Percentiles rank a stretch among this genome's conserved stretches.
phyloP scores from a whole-genome alignment of 2,888 invertebrate species.

The Drosophila borealis region DNA sequence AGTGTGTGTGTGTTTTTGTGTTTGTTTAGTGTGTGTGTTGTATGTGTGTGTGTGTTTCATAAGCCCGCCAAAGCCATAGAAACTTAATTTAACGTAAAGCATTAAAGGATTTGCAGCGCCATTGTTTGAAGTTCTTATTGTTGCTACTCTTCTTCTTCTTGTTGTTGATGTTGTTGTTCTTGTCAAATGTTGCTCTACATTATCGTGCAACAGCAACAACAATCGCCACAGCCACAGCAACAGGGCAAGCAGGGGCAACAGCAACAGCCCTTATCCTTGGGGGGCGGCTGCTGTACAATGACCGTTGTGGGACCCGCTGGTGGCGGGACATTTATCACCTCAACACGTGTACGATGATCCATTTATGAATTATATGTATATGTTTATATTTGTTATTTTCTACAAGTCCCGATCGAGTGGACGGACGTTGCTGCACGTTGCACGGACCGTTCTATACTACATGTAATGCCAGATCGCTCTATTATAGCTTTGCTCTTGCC shows the following conservation, averaged over 20 bases:
- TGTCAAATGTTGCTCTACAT: conserved; percentile 52
- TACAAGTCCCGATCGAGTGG: not conserved
- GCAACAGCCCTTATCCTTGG: conserved; percentile 67
- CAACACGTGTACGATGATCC: conserved; percentile 71
- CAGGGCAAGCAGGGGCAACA: conserved; percentile 69
- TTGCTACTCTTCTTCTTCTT: not conserved
- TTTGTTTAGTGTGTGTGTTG: not conserved
- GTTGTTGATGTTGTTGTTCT: conserved; percentile 2
- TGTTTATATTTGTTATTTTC: not conserved
- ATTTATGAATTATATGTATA: conserved; percentile 23
- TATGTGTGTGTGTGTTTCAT: conserved; percentile 27
- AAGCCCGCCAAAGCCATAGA: conserved; percentile 53
- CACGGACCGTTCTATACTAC: conserved; percentile 46
- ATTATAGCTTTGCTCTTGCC: conserved; percentile 50
- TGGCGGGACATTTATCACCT: conserved; percentile 64
- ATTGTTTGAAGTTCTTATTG: conserved; percentile 43
- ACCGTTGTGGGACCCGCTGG: conserved; percentile 60
- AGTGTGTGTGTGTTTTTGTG: conserved; percentile 40
- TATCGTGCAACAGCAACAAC: conserved; percentile 75
- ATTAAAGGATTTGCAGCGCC: conserved; percentile 67
- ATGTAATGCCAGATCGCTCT: conserved; percentile 49
- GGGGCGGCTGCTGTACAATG: conserved; percentile 57
- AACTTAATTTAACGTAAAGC: conserved; percentile 79
- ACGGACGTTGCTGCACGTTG: conserved; percentile 61
- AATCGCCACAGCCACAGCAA: conserved; percentile 72